phyloP scores from a whole-genome alignment of 2,888 invertebrate genomes.

The Actias luna region DNA sequence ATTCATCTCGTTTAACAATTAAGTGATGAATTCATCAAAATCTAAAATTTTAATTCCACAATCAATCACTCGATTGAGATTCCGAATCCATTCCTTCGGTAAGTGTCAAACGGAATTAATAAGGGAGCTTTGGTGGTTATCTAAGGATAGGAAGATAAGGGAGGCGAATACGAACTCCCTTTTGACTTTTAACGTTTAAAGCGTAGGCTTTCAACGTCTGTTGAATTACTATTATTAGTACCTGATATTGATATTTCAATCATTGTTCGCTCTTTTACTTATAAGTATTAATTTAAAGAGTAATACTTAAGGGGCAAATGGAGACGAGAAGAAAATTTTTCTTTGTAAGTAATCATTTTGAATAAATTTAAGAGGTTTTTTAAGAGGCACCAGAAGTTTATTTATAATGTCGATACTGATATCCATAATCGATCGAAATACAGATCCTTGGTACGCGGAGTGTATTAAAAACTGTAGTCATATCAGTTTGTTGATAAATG shows the following conservation, averaged over 20 bases:
- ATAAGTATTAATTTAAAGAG: neutral
- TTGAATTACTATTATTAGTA: neutral
- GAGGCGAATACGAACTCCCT: slow-evolving; percentile 10
- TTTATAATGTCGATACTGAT: neutral
- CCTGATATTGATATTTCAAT: neutral
- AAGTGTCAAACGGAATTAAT: slow-evolving; percentile 22
- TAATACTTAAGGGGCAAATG: neutral
- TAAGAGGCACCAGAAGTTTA: neutral
- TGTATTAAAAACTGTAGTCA: neutral
- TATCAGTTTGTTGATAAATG: too few species aligned
- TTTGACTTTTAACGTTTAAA: slow-evolving; percentile 21
- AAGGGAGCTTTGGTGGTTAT: slow-evolving; percentile 19
- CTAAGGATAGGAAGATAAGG: slow-evolving; percentile 2
- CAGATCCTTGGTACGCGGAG: neutral
- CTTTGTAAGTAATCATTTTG: neutral
- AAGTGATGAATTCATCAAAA: slow-evolving; percentile 19
- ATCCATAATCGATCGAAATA: neutral
- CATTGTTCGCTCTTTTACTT: neutral
- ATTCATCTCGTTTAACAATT: slow-evolving; percentile 5
- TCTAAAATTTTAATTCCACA: slow-evolving; percentile 26
- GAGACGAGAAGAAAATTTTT: neutral
- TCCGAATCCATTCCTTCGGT: slow-evolving; percentile 21
- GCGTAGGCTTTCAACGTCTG: neutral
- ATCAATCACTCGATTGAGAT: slow-evolving; percentile 26
- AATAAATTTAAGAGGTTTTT: neutral